phyloP scores from a whole-genome alignment of 2,113 vertebrate genomes.

The Dipodomys spectabilis region DNA sequence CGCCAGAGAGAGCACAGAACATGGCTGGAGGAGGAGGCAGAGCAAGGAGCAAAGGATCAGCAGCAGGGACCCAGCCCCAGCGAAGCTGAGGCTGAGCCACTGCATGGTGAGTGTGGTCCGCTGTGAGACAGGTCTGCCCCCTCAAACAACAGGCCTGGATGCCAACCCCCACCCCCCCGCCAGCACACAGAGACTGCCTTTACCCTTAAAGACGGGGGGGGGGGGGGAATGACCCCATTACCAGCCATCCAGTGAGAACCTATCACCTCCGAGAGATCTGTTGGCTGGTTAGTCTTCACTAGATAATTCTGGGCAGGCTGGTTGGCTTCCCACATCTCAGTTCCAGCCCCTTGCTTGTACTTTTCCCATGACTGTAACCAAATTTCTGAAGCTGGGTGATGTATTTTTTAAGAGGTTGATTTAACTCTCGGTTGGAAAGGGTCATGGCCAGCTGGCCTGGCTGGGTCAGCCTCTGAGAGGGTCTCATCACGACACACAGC shows the following conservation, averaged over 20 bases:
- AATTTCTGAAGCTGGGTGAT: background rate
- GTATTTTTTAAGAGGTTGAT: background rate
- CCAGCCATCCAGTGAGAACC: background rate
- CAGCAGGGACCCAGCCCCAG: background rate
- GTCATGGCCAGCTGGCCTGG: background rate
- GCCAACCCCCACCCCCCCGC: background rate
- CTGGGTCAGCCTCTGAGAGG: background rate
- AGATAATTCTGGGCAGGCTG: background rate
- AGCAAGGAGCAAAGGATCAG: background rate
- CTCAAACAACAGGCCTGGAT: accelerated
- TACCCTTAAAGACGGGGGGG: background rate
- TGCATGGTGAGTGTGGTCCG: background rate
- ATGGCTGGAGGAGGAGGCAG: background rate
- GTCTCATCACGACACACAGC: background rate
- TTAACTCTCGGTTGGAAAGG: background rate
- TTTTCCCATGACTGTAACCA: background rate
- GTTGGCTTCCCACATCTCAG: background rate
- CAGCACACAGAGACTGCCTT: no score
- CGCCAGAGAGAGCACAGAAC: accelerated
- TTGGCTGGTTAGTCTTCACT: background rate
- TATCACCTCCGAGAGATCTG: background rate
- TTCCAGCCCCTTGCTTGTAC: background rate
- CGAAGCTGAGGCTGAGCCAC: no score
- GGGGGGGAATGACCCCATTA: background rate
- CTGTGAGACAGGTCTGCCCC: accelerated